These are phyloP conservation scores for Jaculus jaculus DNA, from an alignment of 2,113 vertebrate species.

Conservation along the genomic window DNA sequence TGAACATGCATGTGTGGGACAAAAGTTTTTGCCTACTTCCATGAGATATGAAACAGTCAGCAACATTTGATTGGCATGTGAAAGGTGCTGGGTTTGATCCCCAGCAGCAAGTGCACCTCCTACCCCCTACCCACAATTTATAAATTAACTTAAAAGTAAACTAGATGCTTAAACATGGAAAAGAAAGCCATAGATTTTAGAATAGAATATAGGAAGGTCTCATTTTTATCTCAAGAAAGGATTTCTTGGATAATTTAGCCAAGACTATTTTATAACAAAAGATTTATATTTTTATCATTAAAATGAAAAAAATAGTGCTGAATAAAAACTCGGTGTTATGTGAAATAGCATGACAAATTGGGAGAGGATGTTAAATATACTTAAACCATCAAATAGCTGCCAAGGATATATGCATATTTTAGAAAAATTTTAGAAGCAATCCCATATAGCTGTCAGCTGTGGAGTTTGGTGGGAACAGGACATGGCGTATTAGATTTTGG, in stretches of 20 bases:
- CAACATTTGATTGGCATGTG: neutral
- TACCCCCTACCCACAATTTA: neutral
- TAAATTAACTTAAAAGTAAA: neutral
- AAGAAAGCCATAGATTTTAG: neutral
- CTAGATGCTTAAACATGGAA: neutral
- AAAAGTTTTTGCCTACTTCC: neutral
- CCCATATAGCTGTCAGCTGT: neutral
- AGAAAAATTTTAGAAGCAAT: neutral
- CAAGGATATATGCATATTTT: neutral
- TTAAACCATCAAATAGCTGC: neutral
- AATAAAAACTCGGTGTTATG: neutral
- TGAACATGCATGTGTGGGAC: neutral
- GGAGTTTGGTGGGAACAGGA: neutral
- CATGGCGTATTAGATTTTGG: too few relatives aligned
- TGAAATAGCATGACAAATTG: neutral
- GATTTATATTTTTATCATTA: neutral
- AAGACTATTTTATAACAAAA: neutral
- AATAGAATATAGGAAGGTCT: neutral
- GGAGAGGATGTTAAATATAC: neutral
- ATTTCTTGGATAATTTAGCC: neutral
- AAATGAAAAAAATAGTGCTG: neutral
- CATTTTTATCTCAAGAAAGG: neutral
- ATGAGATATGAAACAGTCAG: neutral
- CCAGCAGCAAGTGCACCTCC: neutral
- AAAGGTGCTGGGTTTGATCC: neutral